phyloP scores from a whole-genome alignment of 1,140 invertebrate genomes.

The Atopsyche davidsoni region DNA sequence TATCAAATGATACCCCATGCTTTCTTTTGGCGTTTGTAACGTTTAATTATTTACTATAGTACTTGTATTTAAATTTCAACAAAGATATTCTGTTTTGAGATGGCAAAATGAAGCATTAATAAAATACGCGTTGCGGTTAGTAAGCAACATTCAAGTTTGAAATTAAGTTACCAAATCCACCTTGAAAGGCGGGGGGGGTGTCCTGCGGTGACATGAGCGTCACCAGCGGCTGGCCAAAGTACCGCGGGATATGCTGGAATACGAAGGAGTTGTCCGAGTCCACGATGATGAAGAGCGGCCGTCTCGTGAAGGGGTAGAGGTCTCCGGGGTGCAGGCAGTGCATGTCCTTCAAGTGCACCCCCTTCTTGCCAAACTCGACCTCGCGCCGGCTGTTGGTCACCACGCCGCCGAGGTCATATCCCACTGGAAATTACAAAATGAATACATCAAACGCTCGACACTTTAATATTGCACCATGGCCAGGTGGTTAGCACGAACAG shows the following conservation, averaged over 20 bases:
- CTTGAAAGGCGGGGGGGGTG: constrained; percentile 75
- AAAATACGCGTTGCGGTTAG: neutral
- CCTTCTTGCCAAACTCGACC: constrained; percentile 58
- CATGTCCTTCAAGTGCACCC: constrained; percentile 55
- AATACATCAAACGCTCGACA: too few relatives aligned
- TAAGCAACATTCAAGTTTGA: neutral
- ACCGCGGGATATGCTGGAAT: constrained; percentile 84
- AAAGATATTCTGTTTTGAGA: constrained; percentile 28
- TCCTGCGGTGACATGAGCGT: constrained; percentile 92
- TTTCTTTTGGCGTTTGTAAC: too few relatives aligned
- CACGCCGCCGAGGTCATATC: constrained; percentile 89
- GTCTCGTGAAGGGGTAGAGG: constrained; percentile 83
- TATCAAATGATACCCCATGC: too few relatives aligned
- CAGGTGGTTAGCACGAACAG: too few relatives aligned
- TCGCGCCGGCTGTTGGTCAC: constrained; percentile 77
- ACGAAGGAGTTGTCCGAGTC: constrained; percentile 94
- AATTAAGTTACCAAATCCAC: constrained; percentile 44
- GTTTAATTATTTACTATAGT: too few relatives aligned
- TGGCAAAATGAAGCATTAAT: constrained; percentile 20
- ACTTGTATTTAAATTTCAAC: too few relatives aligned
- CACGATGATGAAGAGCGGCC: constrained; percentile 88
- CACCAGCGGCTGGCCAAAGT: constrained; percentile 92
- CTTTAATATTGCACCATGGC: too few relatives aligned
- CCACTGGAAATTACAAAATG: constrained; percentile 68
- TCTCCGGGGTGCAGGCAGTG: constrained; percentile 91